Base-by-base conservation (phyloP, 1,140 invertebrate genomes). In the Potamilus streckersoni region DNA sequence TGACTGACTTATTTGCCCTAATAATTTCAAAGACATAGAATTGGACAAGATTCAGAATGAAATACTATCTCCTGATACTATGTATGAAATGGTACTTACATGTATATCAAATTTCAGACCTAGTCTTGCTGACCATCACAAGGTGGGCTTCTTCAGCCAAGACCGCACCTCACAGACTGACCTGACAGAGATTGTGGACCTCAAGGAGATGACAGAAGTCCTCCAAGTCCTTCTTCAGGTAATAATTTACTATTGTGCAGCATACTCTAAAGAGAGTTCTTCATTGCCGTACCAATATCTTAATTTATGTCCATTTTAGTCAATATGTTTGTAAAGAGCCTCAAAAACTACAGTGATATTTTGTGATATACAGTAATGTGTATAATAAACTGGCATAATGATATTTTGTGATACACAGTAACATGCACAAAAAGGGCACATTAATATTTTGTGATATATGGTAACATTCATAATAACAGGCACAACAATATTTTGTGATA, bases 201-300 rank as follows among this genome's bases (percentile, higher is more conserved):
- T 90, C n/a, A 89, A 89, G 73, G 84, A 87, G 65, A 86, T 89
- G 80, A 88, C 88, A 78, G 82, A 89, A 78, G 84, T 85, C 62
- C 63, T 90, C 49, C 86, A 90, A 70, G 78, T 81, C 59, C 79
- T 90, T 38, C 68, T 89, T 62, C 82, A 84, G 78, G 88, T 87
- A 76, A 75, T 59, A 57, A 4, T 15, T 57, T 67, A n/a, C 11
- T 62, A 69, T 69, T 19, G 15, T 71, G 6, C 20, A 27, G n/a
- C 20, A 38, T 19, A 27, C 20, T 20, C 17, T 12, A 0, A 19
- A 15, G 14, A 57, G 15, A 16, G 14, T 19, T 55, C 17, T 69
- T n/a, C 55, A n/a, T 69, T 69, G 15, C 20, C 15, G 15, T 0
- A 77, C 57, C 14, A 49, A 56, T 56, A 11, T 74, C 14, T 58